A percentile compares a stretch with the other conserved stretches of the same genome.
These are phyloP conservation scores for Ispidina lecontei DNA, from an alignment of 2,797 vertebrate genomes.

Conservation along the genomic window DNA sequence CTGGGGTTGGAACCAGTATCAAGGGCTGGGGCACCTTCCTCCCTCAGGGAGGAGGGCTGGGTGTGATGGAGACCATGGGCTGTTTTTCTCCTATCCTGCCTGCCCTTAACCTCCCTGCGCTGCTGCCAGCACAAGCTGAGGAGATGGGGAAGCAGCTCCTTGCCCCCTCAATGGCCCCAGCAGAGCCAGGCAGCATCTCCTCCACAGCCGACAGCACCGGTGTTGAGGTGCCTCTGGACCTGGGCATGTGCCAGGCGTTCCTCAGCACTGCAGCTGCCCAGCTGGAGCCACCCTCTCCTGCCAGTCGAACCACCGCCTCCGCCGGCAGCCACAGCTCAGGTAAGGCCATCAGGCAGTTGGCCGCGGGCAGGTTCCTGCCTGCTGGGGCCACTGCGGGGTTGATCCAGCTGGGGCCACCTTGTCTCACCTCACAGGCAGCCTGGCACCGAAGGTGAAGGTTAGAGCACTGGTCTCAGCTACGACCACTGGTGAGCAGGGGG, in stretches of 20 bases:
- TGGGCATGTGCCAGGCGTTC: not conserved
- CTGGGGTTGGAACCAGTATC: not conserved
- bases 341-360: not conserved
- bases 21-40: not conserved
- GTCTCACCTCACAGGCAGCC: not conserved
- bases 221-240: not conserved
- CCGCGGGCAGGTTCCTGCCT: not conserved
- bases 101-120: not conserved
- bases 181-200: not conserved
- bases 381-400: not conserved
- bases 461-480: not conserved
- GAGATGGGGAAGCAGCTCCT: not conserved
- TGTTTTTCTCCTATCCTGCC: not conserved
- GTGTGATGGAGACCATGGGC: too few species aligned
- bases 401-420: conserved; percentile 1
- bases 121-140: not conserved
- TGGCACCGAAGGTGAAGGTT: not conserved
- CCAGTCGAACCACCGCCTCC: not conserved
- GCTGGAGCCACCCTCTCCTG: accelerated
- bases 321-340: not conserved
- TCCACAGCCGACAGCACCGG: not conserved
- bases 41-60: not conserved
- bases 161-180: accelerated
- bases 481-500: not conserved
- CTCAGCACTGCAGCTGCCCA: accelerated